phyloP scores from a whole-genome alignment of 23 tunicate genomes.

The Halocynthia aurantium region DNA sequence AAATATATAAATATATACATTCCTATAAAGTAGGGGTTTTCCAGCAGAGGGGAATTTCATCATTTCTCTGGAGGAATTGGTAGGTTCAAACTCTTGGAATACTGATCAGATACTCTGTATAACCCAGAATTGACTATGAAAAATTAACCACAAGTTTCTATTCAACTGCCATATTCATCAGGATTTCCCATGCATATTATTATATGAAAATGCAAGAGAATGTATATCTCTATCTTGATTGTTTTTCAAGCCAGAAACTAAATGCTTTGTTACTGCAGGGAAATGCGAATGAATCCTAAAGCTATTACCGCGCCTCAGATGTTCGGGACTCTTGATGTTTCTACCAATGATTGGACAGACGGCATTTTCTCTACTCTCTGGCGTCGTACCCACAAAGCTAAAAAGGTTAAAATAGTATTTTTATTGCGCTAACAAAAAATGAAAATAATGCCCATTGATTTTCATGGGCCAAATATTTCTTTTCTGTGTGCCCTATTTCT shows the following conservation, averaged over 20 bases:
- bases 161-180: too few species aligned
- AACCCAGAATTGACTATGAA: too few species aligned
- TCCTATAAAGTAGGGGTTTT: too few species aligned
- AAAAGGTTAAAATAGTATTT: constrained; percentile 27
- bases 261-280: constrained; percentile 16
- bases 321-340: constrained; percentile 91
- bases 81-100: too few species aligned
- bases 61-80: too few species aligned
- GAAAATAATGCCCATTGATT: too few species aligned
- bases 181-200: not conserved
- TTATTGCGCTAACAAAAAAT: too few species aligned
- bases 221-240: not conserved
- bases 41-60: too few species aligned
- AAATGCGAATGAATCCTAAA: constrained; percentile 91
- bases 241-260: not conserved
- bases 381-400: constrained; percentile 74
- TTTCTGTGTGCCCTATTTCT: too few species aligned
- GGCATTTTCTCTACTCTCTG: constrained; percentile 89
- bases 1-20: not conserved
- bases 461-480: too few species aligned
- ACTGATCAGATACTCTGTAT: too few species aligned
- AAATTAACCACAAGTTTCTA: too few species aligned
- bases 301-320: constrained; percentile 93
- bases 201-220: not conserved
- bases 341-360: constrained; percentile 92